Percentiles rank a stretch among this genome's conserved stretches.
Evolutionary conservation across 1,140 invertebrate species (phyloP).

Genomic region (Macrotrachela quadricornifera): DNA sequence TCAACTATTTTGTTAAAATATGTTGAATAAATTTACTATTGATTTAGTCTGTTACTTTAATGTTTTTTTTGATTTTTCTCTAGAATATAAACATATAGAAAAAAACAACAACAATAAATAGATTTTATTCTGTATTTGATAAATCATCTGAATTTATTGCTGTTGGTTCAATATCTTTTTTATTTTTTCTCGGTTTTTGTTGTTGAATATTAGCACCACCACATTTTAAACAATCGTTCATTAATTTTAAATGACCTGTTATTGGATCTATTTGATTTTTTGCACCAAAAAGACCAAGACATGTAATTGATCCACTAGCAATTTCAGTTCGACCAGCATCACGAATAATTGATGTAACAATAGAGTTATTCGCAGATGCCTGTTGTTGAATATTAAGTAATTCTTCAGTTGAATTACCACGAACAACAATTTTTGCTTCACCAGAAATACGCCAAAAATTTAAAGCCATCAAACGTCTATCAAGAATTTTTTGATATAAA

Average conservation of each 20-base stretch:
- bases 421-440: constrained; percentile 3
- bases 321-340: constrained; percentile 80
- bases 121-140: no score
- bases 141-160: no score
- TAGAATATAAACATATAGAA: no score
- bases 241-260: constrained; percentile 55
- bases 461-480: neutral
- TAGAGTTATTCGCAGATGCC: neutral
- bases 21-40: no score
- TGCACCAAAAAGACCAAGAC: constrained; percentile 50
- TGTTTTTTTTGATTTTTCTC: no score
- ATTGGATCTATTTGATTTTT: constrained; percentile 50
- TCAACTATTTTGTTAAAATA: no score
- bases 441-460: neutral
- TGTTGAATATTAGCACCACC: no score
- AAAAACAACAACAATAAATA: no score
- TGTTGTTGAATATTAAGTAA: neutral
- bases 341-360: constrained; percentile 42
- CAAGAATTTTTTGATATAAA: neutral
- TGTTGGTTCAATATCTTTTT: no score
- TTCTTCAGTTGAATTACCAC: neutral
- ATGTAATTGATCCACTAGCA: constrained; percentile 57
- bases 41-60: no score
- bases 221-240: no score
- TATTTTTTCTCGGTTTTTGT: no score